These are phyloP conservation scores for Desmodus rotundus DNA, from an alignment of 2,113 vertebrate genomes.

Conservation along the genomic window DNA sequence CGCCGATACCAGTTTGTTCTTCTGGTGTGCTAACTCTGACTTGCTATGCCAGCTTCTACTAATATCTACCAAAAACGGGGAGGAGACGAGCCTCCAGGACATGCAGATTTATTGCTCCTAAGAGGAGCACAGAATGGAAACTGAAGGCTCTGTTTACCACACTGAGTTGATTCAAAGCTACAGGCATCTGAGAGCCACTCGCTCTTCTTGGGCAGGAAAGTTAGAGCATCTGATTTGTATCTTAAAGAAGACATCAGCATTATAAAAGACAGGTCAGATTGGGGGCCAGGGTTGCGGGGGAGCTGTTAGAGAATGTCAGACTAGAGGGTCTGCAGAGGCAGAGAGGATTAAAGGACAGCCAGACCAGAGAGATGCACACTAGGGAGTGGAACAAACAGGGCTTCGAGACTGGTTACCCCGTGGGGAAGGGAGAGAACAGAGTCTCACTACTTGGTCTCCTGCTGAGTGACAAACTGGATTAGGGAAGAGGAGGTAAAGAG, in stretches of 20 bases:
- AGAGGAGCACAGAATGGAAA: neutral
- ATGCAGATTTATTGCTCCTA: neutral
- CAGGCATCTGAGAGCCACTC: neutral
- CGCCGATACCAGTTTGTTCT: neutral
- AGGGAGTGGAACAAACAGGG: neutral
- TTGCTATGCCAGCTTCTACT: neutral
- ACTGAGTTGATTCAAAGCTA: neutral
- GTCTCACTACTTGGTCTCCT: neutral
- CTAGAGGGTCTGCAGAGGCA: neutral
- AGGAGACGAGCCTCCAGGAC: neutral
- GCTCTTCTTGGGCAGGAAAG: neutral
- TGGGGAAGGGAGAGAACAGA: neutral
- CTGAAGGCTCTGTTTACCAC: neutral
- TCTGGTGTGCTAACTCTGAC: neutral
- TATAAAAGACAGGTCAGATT: neutral
- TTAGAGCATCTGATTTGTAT: neutral
- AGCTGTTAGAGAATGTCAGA: neutral
- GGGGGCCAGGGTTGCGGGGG: neutral
- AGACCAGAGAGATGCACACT: neutral
- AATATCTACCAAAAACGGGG: neutral
- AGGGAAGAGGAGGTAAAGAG: neutral
- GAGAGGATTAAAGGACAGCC: neutral
- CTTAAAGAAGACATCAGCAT: neutral
- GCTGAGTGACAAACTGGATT: neutral
- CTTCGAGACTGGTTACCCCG: neutral